phyloP scores from a whole-genome alignment of 2,888 invertebrate species.

The Drosophila mettleri region DNA sequence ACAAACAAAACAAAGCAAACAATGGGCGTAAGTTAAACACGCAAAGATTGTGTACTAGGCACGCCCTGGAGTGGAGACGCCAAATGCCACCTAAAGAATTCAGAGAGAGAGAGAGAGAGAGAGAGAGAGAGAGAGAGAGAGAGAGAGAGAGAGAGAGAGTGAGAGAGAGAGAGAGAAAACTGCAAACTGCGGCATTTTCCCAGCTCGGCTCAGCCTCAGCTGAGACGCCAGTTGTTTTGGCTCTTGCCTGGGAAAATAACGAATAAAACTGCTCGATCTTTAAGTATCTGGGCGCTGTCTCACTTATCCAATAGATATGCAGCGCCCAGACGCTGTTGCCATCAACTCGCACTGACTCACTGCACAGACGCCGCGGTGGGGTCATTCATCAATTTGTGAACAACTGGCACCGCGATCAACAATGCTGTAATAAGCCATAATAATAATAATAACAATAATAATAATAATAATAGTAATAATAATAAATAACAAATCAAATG shows the following conservation, averaged over 20 bases:
- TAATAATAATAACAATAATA: slow-evolving; percentile 37
- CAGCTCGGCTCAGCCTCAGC: slow-evolving; percentile 44
- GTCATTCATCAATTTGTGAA: slow-evolving; percentile 73
- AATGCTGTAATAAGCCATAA: slow-evolving; percentile 23
- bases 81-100: slow-evolving; percentile 56
- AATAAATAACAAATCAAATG: slow-evolving; percentile 70
- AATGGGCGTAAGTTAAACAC: slow-evolving; percentile 59
- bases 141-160: slow-evolving; percentile 5
- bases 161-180: slow-evolving; percentile 17
- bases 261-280: slow-evolving; percentile 12
- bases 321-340: slow-evolving; percentile 18
- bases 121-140: slow-evolving; percentile 6
- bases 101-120: slow-evolving; percentile 9
- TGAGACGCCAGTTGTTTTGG: slow-evolving; percentile 54
- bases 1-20: slow-evolving; percentile 24
- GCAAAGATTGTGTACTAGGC: slow-evolving; percentile 58
- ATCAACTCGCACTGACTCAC: slow-evolving; percentile 31
- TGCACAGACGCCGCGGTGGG: slow-evolving; percentile 45
- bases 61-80: slow-evolving; percentile 43
- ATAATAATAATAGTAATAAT: slow-evolving; percentile 30
- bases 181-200: slow-evolving; percentile 64
- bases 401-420: slow-evolving; percentile 13
- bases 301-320: slow-evolving; percentile 60
- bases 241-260: slow-evolving; percentile 48
- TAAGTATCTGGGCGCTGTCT: slow-evolving; percentile 26